These are phyloP conservation scores for Rhabdomys pumilio DNA, from an alignment of 2,797 vertebrate species.

Conservation along the genomic window DNA sequence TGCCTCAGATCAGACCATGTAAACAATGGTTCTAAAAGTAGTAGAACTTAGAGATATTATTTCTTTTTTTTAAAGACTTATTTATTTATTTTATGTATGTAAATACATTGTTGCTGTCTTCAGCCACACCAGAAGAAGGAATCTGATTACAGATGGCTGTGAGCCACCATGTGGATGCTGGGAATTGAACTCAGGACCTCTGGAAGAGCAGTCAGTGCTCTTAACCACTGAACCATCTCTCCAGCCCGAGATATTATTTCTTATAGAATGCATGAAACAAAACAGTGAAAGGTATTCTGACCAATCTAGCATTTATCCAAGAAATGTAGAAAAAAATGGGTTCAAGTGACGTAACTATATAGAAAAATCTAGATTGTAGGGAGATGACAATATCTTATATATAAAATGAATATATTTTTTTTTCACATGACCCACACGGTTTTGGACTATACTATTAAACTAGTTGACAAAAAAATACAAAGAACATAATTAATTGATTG, in stretches of 20 bases:
- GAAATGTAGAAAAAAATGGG: not conserved
- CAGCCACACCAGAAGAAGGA: no score
- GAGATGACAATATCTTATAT: fast-evolving
- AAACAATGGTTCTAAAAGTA: not conserved
- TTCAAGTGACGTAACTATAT: not conserved
- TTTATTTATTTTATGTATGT: no score
- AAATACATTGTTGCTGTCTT: no score
- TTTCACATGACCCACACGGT: not conserved
- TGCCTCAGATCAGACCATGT: not conserved
- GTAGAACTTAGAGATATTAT: not conserved
- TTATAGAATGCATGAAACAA: not conserved
- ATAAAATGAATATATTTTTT: not conserved
- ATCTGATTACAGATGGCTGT: no score
- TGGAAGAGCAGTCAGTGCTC: no score
- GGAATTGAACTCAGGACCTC: no score
- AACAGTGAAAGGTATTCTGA: not conserved
- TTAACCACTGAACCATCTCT: no score
- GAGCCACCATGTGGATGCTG: no score
- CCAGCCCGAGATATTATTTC: not conserved
- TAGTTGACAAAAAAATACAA: not conserved
- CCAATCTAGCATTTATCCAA: not conserved
- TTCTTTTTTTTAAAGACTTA: no score
- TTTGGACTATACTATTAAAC: not conserved
- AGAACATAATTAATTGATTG: not conserved
- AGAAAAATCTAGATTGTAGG: not conserved